phyloP scores from a whole-genome alignment of 2,797 vertebrate genomes.

The Sebastes vulpes region DNA sequence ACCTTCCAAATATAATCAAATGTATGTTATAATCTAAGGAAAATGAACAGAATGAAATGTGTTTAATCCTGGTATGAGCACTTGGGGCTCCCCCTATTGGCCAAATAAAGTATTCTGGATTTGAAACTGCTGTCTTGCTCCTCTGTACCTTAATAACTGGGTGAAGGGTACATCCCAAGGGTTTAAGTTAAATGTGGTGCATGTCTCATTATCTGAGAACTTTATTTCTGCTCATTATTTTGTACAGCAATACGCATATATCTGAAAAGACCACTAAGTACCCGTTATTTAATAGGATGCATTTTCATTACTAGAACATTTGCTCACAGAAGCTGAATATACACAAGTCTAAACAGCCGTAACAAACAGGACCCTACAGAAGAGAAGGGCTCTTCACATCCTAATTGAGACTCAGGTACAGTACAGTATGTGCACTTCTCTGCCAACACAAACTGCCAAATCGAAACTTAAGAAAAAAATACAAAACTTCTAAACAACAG shows the following conservation, averaged over 20 bases:
- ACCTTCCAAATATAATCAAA: constrained; percentile 48
- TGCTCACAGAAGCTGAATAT: background rate
- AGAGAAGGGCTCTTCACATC: constrained; percentile 17
- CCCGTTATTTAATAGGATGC: background rate
- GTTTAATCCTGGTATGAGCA: constrained; percentile 43
- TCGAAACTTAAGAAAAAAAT: constrained; percentile 30
- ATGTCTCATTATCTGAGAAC: constrained; percentile 15
- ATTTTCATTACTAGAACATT: constrained; percentile 13
- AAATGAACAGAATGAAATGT: constrained; percentile 13
- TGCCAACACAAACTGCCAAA: constrained; percentile 38
- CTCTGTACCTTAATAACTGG: constrained; percentile 8
- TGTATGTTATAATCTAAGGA: constrained; percentile 32
- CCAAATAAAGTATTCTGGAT: constrained; percentile 8
- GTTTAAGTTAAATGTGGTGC: background rate
- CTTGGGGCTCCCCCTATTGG: constrained; percentile 81
- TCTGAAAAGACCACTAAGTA: background rate
- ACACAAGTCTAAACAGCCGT: background rate
- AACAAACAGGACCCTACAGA: background rate
- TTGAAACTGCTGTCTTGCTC: constrained; percentile 1
- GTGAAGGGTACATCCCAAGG: background rate
- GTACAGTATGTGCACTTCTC: constrained; percentile 26
- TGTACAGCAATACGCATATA: background rate
- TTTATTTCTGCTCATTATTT: constrained; percentile 13
- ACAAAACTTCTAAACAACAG: constrained; percentile 27
- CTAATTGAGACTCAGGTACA: constrained; percentile 34